Evolutionary conservation across 2,888 invertebrate species (phyloP).

Genomic region (Helleia helle): DNA sequence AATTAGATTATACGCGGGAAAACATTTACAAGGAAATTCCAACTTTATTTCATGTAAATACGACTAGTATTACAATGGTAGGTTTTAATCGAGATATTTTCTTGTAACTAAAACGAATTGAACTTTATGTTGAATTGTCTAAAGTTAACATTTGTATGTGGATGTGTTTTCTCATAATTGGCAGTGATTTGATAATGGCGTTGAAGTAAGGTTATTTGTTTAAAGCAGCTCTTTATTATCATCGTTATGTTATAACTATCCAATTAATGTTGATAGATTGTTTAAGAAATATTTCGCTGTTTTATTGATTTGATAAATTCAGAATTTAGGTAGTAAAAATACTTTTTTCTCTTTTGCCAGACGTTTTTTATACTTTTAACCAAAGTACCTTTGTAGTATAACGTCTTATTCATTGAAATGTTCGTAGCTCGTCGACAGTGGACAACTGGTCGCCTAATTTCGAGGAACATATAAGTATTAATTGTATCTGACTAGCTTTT

Average conservation of each 20-base stretch:
- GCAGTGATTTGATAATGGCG: conserved; percentile 50
- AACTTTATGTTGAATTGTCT: background rate
- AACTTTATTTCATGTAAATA: conserved; percentile 9
- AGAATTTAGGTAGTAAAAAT: no score
- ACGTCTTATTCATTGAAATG: no score
- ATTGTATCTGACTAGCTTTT: no score
- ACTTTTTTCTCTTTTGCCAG: no score
- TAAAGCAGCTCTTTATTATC: conserved; percentile 43
- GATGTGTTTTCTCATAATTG: conserved; percentile 34
- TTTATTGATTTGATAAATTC: no score
- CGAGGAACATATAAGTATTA: no score
- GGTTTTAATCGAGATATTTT: conserved; percentile 1
- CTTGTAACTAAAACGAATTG: background rate
- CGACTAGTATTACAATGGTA: conserved; percentile 8
- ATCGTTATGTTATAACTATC: conserved; percentile 21
- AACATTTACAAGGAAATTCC: conserved; percentile 3
- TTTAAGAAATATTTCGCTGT: no score
- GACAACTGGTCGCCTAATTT: no score
- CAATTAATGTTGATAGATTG: conserved; percentile 7
- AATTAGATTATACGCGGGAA: conserved; percentile 26
- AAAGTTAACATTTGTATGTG: background rate
- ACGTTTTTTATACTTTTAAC: no score
- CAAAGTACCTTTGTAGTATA: no score
- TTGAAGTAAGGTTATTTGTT: conserved; percentile 36
- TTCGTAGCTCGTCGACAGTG: no score